Conservation (phyloP, 2,888 invertebrate species). For the Caenorhabditis japonica region DNA sequence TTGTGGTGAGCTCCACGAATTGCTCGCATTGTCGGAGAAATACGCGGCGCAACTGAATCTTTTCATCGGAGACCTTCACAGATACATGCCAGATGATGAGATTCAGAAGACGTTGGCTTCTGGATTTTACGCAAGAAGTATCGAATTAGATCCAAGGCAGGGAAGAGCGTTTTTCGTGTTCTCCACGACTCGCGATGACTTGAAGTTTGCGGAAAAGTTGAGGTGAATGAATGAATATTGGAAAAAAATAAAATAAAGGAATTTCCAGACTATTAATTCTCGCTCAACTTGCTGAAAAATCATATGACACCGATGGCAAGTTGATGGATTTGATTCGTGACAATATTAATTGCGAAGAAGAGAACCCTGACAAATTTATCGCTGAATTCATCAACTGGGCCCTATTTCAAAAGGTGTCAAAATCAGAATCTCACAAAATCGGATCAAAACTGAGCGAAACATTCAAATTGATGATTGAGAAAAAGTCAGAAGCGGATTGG, state of each 20-base stretch:
- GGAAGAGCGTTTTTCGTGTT: conserved; percentile 36
- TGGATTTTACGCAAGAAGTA: conserved; percentile 17
- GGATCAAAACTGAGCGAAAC: conserved; percentile 2
- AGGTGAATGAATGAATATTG: background rate
- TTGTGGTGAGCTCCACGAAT: conserved; percentile 37
- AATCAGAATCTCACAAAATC: conserved; percentile 9
- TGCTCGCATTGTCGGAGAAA: conserved; percentile 12
- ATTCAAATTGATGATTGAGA: background rate
- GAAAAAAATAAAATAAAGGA: too few species aligned
- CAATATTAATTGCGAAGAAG: background rate
- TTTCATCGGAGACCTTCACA: conserved; percentile 47
- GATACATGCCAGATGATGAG: conserved; percentile 33
- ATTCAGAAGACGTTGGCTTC: conserved; percentile 11
- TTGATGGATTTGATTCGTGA: background rate
- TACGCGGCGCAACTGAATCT: conserved; percentile 19
- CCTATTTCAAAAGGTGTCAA: background rate
- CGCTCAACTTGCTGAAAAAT: conserved; percentile 16
- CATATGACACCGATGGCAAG: conserved; percentile 12
- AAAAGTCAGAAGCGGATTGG: background rate
- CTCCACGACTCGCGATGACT: background rate
- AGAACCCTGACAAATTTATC: conserved; percentile 3
- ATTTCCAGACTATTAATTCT: conserved; percentile 21
- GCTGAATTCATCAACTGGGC: conserved; percentile 17
- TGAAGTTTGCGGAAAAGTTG: background rate
- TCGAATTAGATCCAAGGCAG: conserved; percentile 7